These are phyloP conservation scores for Numenius arquata DNA, from an alignment of 2,113 vertebrate species.

Conservation along the genomic window DNA sequence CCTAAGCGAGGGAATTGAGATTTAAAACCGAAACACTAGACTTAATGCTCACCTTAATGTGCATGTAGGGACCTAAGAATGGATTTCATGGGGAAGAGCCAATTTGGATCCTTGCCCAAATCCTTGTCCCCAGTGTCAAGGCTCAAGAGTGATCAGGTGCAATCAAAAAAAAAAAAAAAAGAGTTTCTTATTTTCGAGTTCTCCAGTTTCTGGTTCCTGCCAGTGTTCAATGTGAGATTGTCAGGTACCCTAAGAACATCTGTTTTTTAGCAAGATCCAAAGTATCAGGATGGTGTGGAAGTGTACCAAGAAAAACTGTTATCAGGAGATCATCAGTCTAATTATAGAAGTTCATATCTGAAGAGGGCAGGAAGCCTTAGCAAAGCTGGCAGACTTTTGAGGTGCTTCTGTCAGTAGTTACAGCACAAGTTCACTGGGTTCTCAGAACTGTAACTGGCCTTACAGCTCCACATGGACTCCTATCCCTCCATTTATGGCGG, in stretches of 20 bases:
- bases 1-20: background rate
- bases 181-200: background rate
- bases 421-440: background rate
- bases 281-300: background rate
- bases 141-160: constrained; percentile 6
- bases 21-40: background rate
- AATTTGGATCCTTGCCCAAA: constrained; percentile 10
- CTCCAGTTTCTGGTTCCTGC: constrained; percentile 17
- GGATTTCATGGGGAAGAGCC: constrained; percentile 17
- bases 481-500: background rate
- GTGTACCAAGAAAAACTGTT: background rate
- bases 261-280: constrained; percentile 30
- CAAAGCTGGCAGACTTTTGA: background rate
- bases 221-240: background rate
- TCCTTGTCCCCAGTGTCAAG: background rate
- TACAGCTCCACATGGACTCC: background rate
- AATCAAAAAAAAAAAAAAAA: background rate
- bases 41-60: constrained; percentile 2
- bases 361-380: background rate
- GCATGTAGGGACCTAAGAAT: background rate
- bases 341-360: background rate
- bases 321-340: background rate
- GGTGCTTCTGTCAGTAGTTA: background rate
- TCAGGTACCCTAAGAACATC: constrained; percentile 14
- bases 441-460: background rate